Evolutionary conservation across 2,888 invertebrate species (phyloP), one percentile per base, ranked within the genome.

Genomic region (Latheticus oryzae): DNA sequence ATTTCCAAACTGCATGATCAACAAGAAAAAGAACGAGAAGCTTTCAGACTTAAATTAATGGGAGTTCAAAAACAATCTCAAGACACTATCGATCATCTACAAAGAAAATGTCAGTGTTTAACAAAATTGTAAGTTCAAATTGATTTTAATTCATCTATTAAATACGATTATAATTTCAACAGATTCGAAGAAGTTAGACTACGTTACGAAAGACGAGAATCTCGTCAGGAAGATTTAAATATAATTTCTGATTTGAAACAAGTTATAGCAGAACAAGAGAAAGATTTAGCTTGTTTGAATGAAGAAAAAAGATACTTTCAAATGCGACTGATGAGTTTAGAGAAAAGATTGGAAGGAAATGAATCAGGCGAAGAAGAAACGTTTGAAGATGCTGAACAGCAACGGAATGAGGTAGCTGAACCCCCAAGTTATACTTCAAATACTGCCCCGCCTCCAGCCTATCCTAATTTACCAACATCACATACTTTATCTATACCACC

Each of bases 91-190:
- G 85, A 85, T 37, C 85, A 85, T 71, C 74, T 86, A 59, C 84
- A 83, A 13, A 81, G 84, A 52, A 85, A 85, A 63, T 85, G 85
- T 61, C 82, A 83, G 7, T 85, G 85, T 70, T 72, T 86, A 52
- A 81, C 84, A 15, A 86, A 86, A 77, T 79, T 86, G 86, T 86
- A 71, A 85, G 85, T 83, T n/a, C n/a, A 73, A 11, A 28, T 24
- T 1, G 7, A 7, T 7, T 5, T 15, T 13, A 8, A 26, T 19
- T 48, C 3, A 17, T 17, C 19, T 3, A 9, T 5, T 33, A n/a
- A n/a, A n/a, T n/a, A n/a, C n/a, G 3, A 3, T 21, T 30, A n/a
- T n/a, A 19, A 1, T n/a, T 43, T 37, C 64, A 61, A 12, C 32
- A 84, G 84, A 62, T 84, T 84, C 64, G 84, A 84, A 69, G 84